Percentiles rank a stretch among this genome's conserved stretches.
Conservation (phyloP, 2,888 invertebrate genomes). For the Acanthosepion esculentum region DNA sequence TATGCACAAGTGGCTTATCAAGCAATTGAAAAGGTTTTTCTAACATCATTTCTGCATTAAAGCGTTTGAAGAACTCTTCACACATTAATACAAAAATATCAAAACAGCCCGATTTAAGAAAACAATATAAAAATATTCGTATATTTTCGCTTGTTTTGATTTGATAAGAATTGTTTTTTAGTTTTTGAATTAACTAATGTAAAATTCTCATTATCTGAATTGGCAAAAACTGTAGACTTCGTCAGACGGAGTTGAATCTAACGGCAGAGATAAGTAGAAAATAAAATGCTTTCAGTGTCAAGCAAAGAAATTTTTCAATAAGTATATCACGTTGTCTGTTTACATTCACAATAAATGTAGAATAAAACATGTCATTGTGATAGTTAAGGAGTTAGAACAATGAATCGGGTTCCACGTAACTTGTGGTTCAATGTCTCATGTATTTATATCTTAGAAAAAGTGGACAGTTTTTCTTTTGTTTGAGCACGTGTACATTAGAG, state of each 20-base stretch:
- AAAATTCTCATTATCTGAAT: slow-evolving; percentile 21
- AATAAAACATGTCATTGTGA: too few species aligned
- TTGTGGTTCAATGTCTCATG: too few species aligned
- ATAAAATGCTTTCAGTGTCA: too few species aligned
- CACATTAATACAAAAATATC: not conserved
- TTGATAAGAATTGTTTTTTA: not conserved
- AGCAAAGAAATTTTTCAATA: too few species aligned
- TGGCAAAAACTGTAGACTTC: not conserved
- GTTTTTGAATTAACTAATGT: not conserved
- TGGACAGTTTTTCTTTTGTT: too few species aligned
- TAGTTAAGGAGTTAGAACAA: too few species aligned
- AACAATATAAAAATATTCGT: not conserved
- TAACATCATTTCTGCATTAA: not conserved
- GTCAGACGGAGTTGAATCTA: not conserved
- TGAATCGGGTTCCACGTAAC: too few species aligned
- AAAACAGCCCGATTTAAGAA: not conserved
- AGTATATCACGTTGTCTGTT: too few species aligned
- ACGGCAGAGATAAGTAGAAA: too few species aligned
- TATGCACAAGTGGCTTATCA: not conserved
- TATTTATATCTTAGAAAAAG: too few species aligned
- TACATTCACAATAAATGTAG: too few species aligned
- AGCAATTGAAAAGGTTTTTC: slow-evolving; percentile 13
- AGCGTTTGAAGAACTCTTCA: slow-evolving; percentile 1
- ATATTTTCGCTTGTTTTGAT: not conserved
- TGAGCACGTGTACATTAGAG: too few species aligned